phyloP scores from a whole-genome alignment of 2,113 vertebrate species.

The Zosterops borbonicus region DNA sequence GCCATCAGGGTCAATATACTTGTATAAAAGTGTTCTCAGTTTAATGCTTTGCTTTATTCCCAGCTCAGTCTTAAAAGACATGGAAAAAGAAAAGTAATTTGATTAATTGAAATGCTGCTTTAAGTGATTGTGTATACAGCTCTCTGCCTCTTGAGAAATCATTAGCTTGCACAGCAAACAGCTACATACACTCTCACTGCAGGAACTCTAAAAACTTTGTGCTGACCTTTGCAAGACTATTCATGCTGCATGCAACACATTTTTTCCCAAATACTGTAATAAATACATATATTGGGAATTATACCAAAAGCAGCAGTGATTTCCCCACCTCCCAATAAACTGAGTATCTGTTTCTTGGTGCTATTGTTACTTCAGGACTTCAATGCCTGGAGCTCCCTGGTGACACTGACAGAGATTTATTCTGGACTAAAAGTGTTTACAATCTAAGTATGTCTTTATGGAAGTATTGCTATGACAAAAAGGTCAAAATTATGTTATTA shows the following conservation, averaged over 20 bases:
- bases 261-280: not conserved
- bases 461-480: not conserved
- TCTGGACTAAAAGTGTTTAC: not conserved
- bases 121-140: not conserved
- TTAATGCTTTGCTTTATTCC: not conserved
- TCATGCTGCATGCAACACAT: not conserved
- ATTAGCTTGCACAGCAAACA: not conserved
- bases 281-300: not conserved
- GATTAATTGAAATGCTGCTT: not conserved
- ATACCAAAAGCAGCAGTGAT: not conserved
- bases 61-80: not conserved
- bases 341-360: not conserved
- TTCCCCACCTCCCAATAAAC: not conserved
- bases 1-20: not conserved
- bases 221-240: not conserved
- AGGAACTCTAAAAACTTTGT: not conserved
- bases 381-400: not conserved
- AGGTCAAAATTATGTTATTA: not conserved
- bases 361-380: not conserved
- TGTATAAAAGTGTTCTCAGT: not conserved
- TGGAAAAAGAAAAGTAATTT: not conserved
- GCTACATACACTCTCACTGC: not conserved
- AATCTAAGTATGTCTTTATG: not conserved
- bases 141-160: not conserved
- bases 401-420: not conserved